A percentile compares a stretch with the other conserved stretches of the same genome.
These are phyloP conservation scores for Dolichomitus sp. DNA, from an alignment of 2,888 invertebrate species.

Conservation along the genomic window DNA sequence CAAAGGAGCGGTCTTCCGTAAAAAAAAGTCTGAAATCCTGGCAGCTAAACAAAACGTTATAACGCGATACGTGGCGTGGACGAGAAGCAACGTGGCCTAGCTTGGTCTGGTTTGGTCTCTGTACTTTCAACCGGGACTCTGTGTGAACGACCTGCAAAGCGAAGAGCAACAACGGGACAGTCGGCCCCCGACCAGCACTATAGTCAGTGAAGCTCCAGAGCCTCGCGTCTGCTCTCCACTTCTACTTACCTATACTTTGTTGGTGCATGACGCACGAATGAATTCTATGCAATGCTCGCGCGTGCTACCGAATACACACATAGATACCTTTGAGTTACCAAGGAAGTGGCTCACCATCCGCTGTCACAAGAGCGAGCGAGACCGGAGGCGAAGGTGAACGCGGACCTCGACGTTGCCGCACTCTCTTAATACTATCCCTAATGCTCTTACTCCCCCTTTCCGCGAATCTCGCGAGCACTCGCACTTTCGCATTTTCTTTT, in stretches of 20 bases:
- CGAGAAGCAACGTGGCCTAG: constrained; percentile 27
- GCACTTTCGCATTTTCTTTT: background rate
- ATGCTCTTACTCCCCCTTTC: constrained; percentile 19
- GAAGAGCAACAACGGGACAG: constrained; percentile 49
- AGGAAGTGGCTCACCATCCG: constrained; percentile 13
- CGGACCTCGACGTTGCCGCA: background rate
- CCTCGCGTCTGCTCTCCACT: constrained; percentile 10
- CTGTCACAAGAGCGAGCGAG: constrained; percentile 7
- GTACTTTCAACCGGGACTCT: background rate
- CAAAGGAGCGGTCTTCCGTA: constrained; percentile 73
- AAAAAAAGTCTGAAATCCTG: constrained; percentile 74
- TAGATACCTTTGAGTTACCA: background rate
- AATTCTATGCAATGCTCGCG: constrained; percentile 21
- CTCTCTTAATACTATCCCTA: constrained; percentile 18
- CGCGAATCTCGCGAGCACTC: background rate
- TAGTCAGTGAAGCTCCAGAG: constrained; percentile 14
- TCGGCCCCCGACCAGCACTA: constrained; percentile 2
- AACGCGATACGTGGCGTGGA: constrained; percentile 65
- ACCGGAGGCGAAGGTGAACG: background rate
- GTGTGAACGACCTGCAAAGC: constrained; percentile 47
- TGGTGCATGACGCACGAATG: constrained; percentile 34
- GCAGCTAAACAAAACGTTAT: constrained; percentile 75
- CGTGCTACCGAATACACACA: constrained; percentile 9
- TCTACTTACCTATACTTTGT: constrained; percentile 6
- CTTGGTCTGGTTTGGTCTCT: background rate